phyloP scores from a whole-genome alignment of 2,113 vertebrate genomes.

The Anolis sagrei region DNA sequence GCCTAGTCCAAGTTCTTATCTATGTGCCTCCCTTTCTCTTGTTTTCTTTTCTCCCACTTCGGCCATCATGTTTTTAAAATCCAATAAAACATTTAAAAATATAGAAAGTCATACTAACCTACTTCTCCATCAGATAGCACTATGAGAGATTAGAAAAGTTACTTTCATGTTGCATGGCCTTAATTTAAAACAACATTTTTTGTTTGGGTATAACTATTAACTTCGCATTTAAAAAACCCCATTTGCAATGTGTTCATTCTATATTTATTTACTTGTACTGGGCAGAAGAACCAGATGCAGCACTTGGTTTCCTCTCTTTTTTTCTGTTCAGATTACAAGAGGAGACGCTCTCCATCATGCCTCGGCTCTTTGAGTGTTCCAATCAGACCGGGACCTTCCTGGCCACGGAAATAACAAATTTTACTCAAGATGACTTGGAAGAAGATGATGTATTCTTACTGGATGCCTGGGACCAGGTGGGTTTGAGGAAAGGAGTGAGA shows the following conservation, averaged over 20 bases:
- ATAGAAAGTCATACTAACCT: no score
- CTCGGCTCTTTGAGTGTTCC: constrained; percentile 89
- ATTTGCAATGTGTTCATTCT: neutral
- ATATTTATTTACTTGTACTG: neutral
- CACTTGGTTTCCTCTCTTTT: accelerated
- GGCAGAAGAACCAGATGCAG: accelerated
- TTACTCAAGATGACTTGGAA: constrained; percentile 85
- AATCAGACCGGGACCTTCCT: constrained; percentile 85
- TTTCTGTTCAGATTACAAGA: constrained; percentile 79
- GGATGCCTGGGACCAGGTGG: constrained; percentile 88
- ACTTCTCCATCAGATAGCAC: no score
- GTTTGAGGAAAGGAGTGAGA: neutral
- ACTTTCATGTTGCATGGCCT: no score
- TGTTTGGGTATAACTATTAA: no score
- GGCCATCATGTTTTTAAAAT: no score
- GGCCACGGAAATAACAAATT: constrained; percentile 84
- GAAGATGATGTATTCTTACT: constrained; percentile 85
- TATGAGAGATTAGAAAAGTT: no score
- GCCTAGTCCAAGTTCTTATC: no score
- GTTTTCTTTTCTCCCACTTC: no score
- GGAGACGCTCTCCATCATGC: constrained; percentile 65
- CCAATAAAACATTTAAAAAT: no score
- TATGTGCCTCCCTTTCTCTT: no score
- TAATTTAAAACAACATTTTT: neutral
- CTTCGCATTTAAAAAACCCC: no score